Conservation (phyloP, 2,113 vertebrate genomes). For the Rhadina sibilatrix region DNA sequence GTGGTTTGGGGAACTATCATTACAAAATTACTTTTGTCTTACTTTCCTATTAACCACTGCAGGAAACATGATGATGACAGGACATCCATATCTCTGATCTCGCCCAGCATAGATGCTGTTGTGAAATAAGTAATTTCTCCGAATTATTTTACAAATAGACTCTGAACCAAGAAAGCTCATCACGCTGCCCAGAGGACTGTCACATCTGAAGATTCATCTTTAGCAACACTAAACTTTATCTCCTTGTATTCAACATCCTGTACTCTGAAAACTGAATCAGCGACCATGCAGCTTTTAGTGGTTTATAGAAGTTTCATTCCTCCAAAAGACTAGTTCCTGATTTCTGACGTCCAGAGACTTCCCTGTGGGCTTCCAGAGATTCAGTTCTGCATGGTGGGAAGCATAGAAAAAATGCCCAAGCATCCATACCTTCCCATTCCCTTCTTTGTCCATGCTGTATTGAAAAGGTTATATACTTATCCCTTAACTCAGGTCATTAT, state of each 20-base stretch:
- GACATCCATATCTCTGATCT: background rate
- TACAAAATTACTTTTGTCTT: background rate
- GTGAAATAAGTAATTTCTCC: background rate
- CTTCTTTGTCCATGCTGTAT: background rate
- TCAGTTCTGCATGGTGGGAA: background rate
- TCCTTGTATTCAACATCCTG: background rate
- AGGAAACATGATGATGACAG: background rate
- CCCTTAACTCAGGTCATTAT: background rate
- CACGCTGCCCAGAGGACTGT: background rate
- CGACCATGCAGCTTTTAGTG: background rate
- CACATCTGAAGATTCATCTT: background rate
- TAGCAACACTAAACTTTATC: background rate
- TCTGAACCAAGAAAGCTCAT: background rate
- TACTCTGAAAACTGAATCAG: background rate
- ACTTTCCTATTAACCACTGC: background rate
- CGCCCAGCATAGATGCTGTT: background rate
- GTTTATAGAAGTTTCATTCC: background rate
- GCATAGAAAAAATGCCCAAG: background rate
- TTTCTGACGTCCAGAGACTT: background rate
- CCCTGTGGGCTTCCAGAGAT: background rate
- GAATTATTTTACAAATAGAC: background rate
- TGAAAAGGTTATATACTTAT: background rate
- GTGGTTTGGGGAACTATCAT: background rate
- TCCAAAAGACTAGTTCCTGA: background rate
- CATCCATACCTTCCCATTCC: background rate